phyloP scores from a whole-genome alignment of 1,140 invertebrate genomes.

The Pollicipes pollicipes region DNA sequence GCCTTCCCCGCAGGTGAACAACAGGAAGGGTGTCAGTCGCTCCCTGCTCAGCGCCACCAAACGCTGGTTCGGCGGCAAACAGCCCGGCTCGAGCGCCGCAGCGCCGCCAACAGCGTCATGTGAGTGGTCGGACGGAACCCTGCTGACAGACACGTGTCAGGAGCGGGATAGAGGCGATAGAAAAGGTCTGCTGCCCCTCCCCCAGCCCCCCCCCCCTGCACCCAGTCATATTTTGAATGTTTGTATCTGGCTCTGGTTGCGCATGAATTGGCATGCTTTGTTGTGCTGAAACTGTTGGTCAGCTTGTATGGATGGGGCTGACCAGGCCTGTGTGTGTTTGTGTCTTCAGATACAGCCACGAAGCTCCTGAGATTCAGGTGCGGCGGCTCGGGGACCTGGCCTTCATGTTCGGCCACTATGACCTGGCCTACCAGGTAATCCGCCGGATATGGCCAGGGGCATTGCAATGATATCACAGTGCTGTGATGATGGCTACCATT shows the following conservation, averaged over 20 bases:
- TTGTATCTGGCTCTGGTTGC: no score
- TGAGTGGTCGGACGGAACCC: background rate
- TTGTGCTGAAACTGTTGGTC: no score
- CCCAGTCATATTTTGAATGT: no score
- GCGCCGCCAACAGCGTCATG: conserved; percentile 16
- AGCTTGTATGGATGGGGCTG: no score
- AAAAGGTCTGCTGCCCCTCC: no score
- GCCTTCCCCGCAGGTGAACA: conserved; percentile 42
- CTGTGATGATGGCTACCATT: no score
- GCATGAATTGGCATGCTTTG: no score
- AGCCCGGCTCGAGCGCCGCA: conserved; percentile 14
- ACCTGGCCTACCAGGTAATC: conserved; percentile 61
- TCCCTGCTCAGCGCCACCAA: conserved; percentile 84
- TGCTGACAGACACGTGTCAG: no score
- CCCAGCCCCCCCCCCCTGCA: no score
- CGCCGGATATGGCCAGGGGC: no score
- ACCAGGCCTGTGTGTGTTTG: background rate
- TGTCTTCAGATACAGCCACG: conserved; percentile 49
- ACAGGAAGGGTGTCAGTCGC: conserved; percentile 59
- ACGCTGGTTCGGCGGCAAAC: conserved; percentile 78
- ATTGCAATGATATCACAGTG: no score
- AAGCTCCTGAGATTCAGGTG: conserved; percentile 83
- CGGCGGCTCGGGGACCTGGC: conserved; percentile 82
- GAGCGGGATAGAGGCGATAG: no score
- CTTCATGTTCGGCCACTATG: conserved; percentile 90